Percentiles rank a stretch among this genome's conserved stretches.
Evolutionary conservation across 2,797 vertebrate species (phyloP).

Genomic region (Onychomys leucogaster): DNA sequence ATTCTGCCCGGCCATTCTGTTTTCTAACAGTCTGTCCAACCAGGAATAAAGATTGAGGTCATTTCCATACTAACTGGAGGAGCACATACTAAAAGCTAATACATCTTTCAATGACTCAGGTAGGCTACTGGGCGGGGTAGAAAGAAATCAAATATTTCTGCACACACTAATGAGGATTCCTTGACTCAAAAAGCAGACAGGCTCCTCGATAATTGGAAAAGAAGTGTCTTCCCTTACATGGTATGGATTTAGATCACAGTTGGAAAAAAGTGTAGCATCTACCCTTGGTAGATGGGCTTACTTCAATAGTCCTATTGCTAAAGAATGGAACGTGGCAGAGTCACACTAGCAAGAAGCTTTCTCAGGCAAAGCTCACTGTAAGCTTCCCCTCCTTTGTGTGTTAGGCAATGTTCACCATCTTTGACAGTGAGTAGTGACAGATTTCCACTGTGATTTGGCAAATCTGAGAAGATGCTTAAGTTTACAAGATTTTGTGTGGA

Average conservation of each 20-base stretch:
- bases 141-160: conserved; percentile 53
- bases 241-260: conserved; percentile 47
- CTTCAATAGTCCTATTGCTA: conserved; percentile 54
- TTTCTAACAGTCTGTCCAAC: conserved; percentile 1
- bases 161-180: conserved; percentile 60
- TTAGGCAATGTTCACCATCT: neutral
- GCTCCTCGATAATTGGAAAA: conserved; percentile 52
- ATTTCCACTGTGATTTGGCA: neutral
- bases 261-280: conserved; percentile 52
- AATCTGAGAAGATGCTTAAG: neutral
- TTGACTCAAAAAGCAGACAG: conserved; percentile 62
- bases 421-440: neutral
- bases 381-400: neutral
- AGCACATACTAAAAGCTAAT: conserved; percentile 69
- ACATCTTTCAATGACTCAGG: conserved; percentile 70
- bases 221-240: conserved; percentile 16
- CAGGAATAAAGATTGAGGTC: neutral
- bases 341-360: neutral
- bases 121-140: conserved; percentile 34
- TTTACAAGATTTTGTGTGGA: neutral
- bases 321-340: neutral
- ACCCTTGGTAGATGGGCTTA: conserved; percentile 54
- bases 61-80: neutral
- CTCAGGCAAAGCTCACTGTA: neutral
- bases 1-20: too few species aligned